phyloP scores from a whole-genome alignment of 1,140 invertebrate genomes.

The Solenopsis fugax region DNA sequence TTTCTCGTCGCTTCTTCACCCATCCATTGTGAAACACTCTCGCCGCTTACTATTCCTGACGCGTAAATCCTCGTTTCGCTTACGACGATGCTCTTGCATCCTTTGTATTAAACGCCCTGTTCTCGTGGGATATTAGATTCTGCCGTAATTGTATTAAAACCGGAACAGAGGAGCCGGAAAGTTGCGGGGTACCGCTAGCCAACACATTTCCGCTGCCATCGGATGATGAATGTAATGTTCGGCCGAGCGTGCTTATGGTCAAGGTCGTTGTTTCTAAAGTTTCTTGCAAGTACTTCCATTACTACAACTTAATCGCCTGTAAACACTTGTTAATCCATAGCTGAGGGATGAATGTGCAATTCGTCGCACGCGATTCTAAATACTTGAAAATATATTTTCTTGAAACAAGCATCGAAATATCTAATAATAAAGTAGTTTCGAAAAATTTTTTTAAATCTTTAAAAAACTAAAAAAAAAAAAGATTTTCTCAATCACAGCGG shows the following conservation, averaged over 20 bases:
- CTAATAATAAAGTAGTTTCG: background rate
- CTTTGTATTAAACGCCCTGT: conserved; percentile 63
- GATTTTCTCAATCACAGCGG: background rate
- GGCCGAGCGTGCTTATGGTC: conserved; percentile 47
- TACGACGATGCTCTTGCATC: conserved; percentile 48
- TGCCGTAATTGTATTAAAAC: conserved; percentile 77
- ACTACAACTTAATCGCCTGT: conserved; percentile 15
- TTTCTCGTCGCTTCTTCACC: conserved; percentile 5
- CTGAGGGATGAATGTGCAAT: background rate
- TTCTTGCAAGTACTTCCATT: conserved; percentile 32
- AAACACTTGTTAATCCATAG: conserved; percentile 9
- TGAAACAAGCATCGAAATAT: no score
- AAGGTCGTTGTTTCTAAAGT: conserved; percentile 55
- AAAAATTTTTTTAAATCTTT: background rate
- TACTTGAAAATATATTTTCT: background rate
- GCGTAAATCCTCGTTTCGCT: conserved; percentile 59
- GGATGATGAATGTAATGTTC: conserved; percentile 63
- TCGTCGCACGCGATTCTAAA: background rate
- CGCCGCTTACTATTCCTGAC: conserved; percentile 28
- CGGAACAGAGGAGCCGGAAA: conserved; percentile 72
- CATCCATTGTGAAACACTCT: conserved; percentile 45
- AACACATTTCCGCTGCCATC: conserved; percentile 60
- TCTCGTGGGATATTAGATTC: conserved; percentile 75
- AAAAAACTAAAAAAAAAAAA: no score
- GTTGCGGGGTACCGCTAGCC: conserved; percentile 67